Evolutionary conservation across 1,140 invertebrate species (phyloP), one percentile per base, ranked within the genome.

Genomic region (Bombus impatiens): DNA sequence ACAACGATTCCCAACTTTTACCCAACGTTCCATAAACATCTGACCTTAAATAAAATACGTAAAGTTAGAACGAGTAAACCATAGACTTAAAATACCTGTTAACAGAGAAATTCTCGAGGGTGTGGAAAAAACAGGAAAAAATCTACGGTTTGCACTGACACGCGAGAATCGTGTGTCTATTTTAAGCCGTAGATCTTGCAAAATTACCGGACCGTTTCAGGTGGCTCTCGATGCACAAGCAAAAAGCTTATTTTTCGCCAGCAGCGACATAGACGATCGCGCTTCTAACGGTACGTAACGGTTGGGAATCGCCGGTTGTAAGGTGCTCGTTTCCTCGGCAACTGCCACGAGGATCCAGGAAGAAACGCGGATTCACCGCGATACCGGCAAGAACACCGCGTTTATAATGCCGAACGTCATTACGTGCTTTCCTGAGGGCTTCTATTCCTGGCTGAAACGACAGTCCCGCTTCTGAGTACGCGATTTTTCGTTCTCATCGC

Each of bases 221-320:
- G 47, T 65, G 78, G 53, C 71, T 47, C 57, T 53, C 47, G 47
- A 53, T 53, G 13, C 40, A 65, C 59, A 47, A 2, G 53, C 10
- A 76, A 83, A 83, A 89, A 67, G 40, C 35, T 47, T 10, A 47
- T 84, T 87, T 87, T 82, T 89, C 70, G 68, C 53, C 76, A 84
- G 77, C 44, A 70, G 40, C 82, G 57, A 81, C 65, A 84, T 86
- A 82, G 68, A 89, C 85, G 88, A 89, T 86, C 72, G 88, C 37
- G 62, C 40, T 83, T 71, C 87, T 93, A 94, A 94, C 93, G 92
- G 93, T 92, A 86, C 88, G 70, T 93, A 93, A 93, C 92, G 91
- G 91, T 92, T 90, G 87, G 57, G 88, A 91, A 92, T 93, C 87
- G 70, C 82, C 78, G 79, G 86, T 87, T 89, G 67, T 87, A 86